These are phyloP conservation scores for Oegoconia quadripuncta DNA, from an alignment of 2,888 invertebrate species.

Conservation along the genomic window DNA sequence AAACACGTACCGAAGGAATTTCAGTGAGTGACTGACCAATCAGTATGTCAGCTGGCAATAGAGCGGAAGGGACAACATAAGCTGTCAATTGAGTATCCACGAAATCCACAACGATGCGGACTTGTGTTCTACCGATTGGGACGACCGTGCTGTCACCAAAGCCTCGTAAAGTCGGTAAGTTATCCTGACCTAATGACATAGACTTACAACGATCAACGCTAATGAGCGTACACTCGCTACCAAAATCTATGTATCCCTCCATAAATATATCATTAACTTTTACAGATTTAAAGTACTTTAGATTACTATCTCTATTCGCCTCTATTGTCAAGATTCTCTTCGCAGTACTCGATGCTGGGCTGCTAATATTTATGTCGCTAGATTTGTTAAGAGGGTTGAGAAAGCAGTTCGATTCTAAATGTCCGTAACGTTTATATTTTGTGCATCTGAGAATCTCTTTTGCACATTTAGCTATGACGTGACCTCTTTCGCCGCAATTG, in stretches of 20 bases:
- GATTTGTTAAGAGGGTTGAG: background rate
- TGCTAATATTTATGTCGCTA: background rate
- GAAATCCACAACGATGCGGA: background rate
- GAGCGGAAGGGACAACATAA: background rate
- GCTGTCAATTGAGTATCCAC: background rate
- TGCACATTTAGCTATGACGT: background rate
- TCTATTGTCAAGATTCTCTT: background rate
- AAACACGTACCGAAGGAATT: background rate
- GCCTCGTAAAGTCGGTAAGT: background rate
- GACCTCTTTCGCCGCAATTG: slow-evolving; percentile 1
- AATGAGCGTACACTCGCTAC: background rate
- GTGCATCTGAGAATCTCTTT: background rate
- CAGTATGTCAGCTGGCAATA: background rate
- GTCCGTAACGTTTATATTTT: background rate
- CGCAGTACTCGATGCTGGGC: background rate
- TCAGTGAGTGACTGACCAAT: background rate
- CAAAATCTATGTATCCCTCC: no score
- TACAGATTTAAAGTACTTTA: background rate
- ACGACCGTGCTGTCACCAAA: background rate
- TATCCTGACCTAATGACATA: background rate
- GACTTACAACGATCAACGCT: no score
- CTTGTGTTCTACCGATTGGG: background rate
- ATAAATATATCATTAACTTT: background rate
- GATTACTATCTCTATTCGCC: background rate
- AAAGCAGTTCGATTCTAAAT: background rate